Evolutionary conservation across 2,888 invertebrate genomes (phyloP).

Genomic region (Ophion ventricosus): DNA sequence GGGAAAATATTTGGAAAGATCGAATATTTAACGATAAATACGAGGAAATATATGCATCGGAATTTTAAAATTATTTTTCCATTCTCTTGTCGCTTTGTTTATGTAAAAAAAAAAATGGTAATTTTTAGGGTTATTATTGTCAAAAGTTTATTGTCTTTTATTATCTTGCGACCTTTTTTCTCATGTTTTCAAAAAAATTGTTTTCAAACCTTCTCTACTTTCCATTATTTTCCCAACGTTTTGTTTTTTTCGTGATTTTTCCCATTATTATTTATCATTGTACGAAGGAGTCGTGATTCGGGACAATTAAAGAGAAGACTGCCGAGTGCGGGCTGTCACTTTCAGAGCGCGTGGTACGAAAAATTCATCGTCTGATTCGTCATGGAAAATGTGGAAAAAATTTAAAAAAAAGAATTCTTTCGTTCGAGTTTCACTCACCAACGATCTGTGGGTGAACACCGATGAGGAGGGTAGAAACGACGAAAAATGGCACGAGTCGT

Average conservation of each 20-base stretch:
- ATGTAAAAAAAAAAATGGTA: background rate
- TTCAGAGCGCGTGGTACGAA: conserved; percentile 16
- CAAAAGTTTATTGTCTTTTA: background rate
- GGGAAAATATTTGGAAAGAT: background rate
- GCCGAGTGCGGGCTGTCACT: background rate
- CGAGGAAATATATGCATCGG: background rate
- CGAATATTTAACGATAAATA: background rate
- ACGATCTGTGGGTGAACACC: conserved; percentile 77
- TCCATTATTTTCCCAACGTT: background rate
- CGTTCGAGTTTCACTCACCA: conserved; percentile 76
- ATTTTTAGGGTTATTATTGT: background rate
- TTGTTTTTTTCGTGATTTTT: background rate
- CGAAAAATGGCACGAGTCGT: conserved; percentile 72
- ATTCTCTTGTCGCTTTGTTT: background rate
- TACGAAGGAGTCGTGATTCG: background rate
- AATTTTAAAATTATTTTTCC: background rate
- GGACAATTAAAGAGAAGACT: background rate
- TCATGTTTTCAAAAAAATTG: background rate
- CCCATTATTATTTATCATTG: background rate
- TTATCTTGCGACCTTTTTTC: background rate
- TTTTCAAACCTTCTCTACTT: background rate
- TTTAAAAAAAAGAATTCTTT: background rate
- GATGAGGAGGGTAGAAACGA: conserved; percentile 72
- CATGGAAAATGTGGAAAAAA: too few relatives aligned
- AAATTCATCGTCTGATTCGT: background rate